Conservation (phyloP, 1,140 invertebrate genomes). For the Vollenhovia emeryi region DNA sequence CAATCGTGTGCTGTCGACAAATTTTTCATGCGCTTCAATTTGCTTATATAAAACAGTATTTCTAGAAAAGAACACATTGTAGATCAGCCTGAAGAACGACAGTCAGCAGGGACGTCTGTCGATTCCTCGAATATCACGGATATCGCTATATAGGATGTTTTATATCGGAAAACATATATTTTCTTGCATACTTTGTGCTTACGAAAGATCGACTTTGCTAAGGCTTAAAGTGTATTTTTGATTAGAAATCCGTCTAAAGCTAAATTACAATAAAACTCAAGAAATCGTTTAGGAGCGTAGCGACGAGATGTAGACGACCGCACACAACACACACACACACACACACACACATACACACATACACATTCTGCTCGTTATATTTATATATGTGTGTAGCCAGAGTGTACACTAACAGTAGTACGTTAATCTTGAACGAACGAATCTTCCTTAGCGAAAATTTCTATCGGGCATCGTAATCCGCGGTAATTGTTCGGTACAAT, state of each 20-base stretch:
- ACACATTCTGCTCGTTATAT: constrained; percentile 42
- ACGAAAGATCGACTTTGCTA: constrained; percentile 13
- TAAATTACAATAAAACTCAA: constrained; percentile 38
- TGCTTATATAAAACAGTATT: too few relatives aligned
- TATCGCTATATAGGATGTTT: constrained; percentile 43
- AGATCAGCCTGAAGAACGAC: too few relatives aligned
- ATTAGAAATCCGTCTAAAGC: constrained; percentile 15
- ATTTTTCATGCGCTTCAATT: too few relatives aligned
- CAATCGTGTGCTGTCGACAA: too few relatives aligned
- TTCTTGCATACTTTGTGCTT: background rate
- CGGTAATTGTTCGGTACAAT: constrained; percentile 20
- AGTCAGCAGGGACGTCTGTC: constrained; percentile 40
- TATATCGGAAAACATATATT: constrained; percentile 56
- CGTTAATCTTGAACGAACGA: constrained; percentile 33
- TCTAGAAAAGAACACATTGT: too few relatives aligned
- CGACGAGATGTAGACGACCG: constrained; percentile 3
- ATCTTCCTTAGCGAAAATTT: constrained; percentile 47
- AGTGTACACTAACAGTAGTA: constrained; percentile 50
- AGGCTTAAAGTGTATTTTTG: constrained; percentile 29
- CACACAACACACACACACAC: background rate
- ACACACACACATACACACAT: background rate
- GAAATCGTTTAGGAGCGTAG: constrained; percentile 11
- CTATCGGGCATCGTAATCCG: background rate
- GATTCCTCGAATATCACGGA: constrained; percentile 7
- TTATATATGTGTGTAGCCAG: constrained; percentile 43